Percentiles rank a stretch among this genome's conserved stretches.
These are phyloP conservation scores for Pogona vitticeps DNA, from an alignment of 2,113 vertebrate species.

Conservation along the genomic window DNA sequence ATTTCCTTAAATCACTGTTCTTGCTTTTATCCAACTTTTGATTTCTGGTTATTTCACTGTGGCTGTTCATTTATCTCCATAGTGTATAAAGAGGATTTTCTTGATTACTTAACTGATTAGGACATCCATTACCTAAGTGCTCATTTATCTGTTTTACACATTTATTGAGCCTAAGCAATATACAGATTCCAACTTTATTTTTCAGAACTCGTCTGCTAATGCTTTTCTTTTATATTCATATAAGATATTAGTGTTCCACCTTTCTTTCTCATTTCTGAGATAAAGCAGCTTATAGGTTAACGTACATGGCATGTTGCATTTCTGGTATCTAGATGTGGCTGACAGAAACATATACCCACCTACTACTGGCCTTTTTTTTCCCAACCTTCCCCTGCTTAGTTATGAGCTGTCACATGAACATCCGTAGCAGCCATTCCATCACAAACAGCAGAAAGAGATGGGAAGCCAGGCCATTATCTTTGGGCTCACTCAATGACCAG, in stretches of 20 bases:
- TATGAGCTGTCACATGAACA: too few relatives aligned
- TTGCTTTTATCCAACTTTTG: slow-evolving; percentile 11
- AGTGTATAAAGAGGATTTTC: slow-evolving; percentile 5
- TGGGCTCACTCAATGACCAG: too few relatives aligned
- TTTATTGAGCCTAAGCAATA: background rate
- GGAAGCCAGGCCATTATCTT: too few relatives aligned
- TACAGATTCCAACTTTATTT: background rate
- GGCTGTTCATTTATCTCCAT: slow-evolving; percentile 4
- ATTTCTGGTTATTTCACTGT: slow-evolving; percentile 14
- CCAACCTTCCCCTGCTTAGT: too few relatives aligned
- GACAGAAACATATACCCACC: background rate
- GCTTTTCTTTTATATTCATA: background rate
- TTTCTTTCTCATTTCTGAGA: background rate
- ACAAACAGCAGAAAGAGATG: too few relatives aligned
- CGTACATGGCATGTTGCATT: background rate
- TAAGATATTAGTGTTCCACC: background rate
- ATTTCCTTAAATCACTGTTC: background rate
- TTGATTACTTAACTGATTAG: slow-evolving; percentile 2
- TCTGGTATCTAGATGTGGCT: too few relatives aligned
- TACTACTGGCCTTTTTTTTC: too few relatives aligned
- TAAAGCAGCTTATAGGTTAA: background rate
- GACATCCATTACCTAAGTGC: slow-evolving; percentile 14
- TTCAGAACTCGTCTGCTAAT: background rate
- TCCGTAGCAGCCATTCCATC: too few relatives aligned
- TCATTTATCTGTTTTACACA: background rate